These are phyloP conservation scores for Ophioninae sp. DNA, from an alignment of 2,888 invertebrate species.

Conservation along the genomic window DNA sequence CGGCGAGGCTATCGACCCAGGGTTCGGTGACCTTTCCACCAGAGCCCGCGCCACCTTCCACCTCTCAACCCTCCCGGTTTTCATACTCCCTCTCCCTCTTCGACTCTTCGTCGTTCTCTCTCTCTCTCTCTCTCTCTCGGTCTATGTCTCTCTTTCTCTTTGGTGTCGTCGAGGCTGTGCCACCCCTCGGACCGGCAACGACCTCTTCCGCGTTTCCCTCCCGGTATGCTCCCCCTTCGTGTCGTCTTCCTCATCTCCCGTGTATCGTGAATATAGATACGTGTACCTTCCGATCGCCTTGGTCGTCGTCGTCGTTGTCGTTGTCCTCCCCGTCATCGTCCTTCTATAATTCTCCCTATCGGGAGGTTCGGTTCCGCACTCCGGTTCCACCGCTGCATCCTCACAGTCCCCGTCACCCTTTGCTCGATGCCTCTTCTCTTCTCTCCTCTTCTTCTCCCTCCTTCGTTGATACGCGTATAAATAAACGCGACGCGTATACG, in stretches of 20 bases:
- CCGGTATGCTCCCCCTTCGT: constrained; percentile 50
- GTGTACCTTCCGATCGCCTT: constrained; percentile 11
- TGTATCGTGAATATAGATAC: constrained; percentile 15
- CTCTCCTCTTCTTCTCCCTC: constrained; percentile 24
- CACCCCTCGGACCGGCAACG: constrained; percentile 65
- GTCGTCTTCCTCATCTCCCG: constrained; percentile 53
- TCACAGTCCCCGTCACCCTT: constrained; percentile 49
- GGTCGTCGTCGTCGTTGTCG: constrained; percentile 29
- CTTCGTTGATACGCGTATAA: background rate
- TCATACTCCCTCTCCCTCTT: constrained; percentile 54
- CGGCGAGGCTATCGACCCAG: constrained; percentile 77
- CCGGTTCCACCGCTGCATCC: constrained; percentile 50
- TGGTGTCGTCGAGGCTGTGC: constrained; percentile 55
- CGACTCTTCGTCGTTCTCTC: constrained; percentile 44
- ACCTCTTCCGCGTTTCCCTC: constrained; percentile 62
- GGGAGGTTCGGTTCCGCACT: constrained; percentile 51
- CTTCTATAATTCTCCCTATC: constrained; percentile 64
- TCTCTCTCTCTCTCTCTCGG: constrained; percentile 52
- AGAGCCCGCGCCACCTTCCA: constrained; percentile 70
- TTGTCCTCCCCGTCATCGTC: constrained; percentile 43
- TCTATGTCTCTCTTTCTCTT: constrained; percentile 52
- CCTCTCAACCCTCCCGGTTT: constrained; percentile 62
- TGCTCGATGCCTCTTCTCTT: constrained; percentile 30
- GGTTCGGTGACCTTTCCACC: constrained; percentile 76
- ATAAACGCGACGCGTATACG: background rate